Base-by-base conservation (phyloP, 1,140 invertebrate genomes). In the Drosophila sulfurigaster region DNA sequence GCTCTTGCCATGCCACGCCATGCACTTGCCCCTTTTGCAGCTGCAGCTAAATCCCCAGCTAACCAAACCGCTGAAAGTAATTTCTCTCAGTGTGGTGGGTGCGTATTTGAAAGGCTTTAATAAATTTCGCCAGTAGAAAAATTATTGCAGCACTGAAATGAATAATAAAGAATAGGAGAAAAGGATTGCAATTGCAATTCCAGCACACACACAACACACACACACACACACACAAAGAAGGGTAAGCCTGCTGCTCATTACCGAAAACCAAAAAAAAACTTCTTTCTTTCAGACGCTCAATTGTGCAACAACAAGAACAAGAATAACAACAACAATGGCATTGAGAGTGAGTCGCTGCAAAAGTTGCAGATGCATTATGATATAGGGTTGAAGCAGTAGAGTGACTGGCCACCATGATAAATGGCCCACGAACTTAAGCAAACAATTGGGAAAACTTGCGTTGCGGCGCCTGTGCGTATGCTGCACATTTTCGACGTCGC, bases 401-500 rank as follows among this genome's bases (percentile, higher is more conserved):
- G 68, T 56, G 59, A 54, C 46, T 46, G 49, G 56, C 10, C 41
- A 25, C 25, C 58, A 51, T 70, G 66, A 75, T 70, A 75, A 70
- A 75, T 75, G 58, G 72, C 58, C 43, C 43, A 48, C 66, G 35
- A 74, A 60, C 28, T 68, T 59, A 32, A n/a, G 51, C 43, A 32
- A 70, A 63, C 72, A 64, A 70, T 75, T 49, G 72, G 72, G 72
- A 43, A 57, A 69, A 70, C 13, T 75, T 75, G 58, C 72, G 25
- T 69, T 62, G 67, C 67, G 66, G 66, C 72, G 72, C 72, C 72
- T 75, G 54, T 75, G 72, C 72, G 72, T 75, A 64, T 75, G 66
- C 67, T 45, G 58, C 66, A 63, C 58, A 63, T 75, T 69, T 69
- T 32, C 25, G 28, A 52, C 57, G 54, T 15, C 49, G 54, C 32